Base-by-base conservation (phyloP, 1,140 invertebrate species). In the Bombus affinis region DNA sequence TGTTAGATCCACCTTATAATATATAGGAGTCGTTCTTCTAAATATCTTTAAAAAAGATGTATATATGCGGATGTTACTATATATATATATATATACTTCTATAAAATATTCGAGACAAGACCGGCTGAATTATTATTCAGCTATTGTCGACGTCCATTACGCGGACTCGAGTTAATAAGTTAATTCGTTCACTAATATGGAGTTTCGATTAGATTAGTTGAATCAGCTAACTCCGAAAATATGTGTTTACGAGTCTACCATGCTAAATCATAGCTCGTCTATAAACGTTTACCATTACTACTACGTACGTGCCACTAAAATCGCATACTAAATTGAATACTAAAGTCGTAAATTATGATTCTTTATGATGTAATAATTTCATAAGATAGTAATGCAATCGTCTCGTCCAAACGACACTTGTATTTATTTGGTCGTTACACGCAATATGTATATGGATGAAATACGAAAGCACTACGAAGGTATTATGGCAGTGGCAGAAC, bases 401-500 rank as follows among this genome's bases (percentile, higher is more conserved):
- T 18, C 9, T 22, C 72, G n/a, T 74, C n/a, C n/a, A 74, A 74
- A 74, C 18, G 15, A 74, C n/a, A 6, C 25, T 39, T 72, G 13
- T 39, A 8, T 28, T 28, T 42, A 62, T 62, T 62, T 62, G 28
- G 44, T 75, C 73, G 4, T 75, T 75, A 32, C 32, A 62, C 59
- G 71, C 28, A 22, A 53, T 22, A 22, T 8, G 6, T 9, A 6
- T 42, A 72, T 28, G 25, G 9, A 57, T 42, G 57, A 28, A 28
- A 13, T 57, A 77, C 28, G 35, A 78, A 70, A 37, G 44, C 81
- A 42, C 10, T 77, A 35, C 47, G 47, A 32, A 77, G 28, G 12
- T 75, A 28, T 73, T 84, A 71, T 65, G 76, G 83, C 83, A 85
- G 83, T 85, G 76, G 57, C n/a, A 72, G 12, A 42, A 80, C 22